Conservation (phyloP, 2,113 vertebrate species). For the Gopherus flavomarginatus region DNA sequence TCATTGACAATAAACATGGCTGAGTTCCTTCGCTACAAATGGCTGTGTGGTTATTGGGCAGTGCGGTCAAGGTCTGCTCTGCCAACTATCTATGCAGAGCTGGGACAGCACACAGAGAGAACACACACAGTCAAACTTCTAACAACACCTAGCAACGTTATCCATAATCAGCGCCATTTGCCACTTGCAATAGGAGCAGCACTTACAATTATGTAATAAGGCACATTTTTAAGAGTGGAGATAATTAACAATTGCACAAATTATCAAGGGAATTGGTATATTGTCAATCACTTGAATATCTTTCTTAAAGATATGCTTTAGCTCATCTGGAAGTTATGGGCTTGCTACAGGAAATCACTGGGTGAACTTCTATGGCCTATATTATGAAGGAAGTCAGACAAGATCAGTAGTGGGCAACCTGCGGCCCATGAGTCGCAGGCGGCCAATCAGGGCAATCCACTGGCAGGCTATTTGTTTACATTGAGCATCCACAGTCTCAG, state of each 20-base stretch:
- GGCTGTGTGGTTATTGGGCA: too few relatives aligned
- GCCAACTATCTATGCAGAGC: too few relatives aligned
- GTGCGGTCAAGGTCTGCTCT: too few relatives aligned
- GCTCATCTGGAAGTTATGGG: background rate
- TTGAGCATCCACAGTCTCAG: too few relatives aligned
- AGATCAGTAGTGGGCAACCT: too few relatives aligned
- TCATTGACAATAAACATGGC: too few relatives aligned
- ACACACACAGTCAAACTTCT: too few relatives aligned
- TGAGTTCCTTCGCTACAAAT: too few relatives aligned
- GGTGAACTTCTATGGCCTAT: background rate
- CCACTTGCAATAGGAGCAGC: rapidly evolving
- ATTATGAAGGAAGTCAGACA: background rate
- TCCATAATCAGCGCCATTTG: background rate
- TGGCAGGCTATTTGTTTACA: too few relatives aligned
- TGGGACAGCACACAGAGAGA: too few relatives aligned
- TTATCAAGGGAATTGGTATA: background rate
- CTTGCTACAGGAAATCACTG: background rate
- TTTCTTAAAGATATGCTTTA: background rate
- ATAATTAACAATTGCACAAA: background rate
- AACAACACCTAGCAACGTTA: background rate
- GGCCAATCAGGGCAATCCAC: too few relatives aligned
- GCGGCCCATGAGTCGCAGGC: too few relatives aligned
- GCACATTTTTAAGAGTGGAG: background rate
- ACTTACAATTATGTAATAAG: background rate
- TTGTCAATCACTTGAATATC: background rate